These are phyloP conservation scores for Deroptyus accipitrinus DNA, from an alignment of 2,113 vertebrate genomes.

Conservation along the genomic window DNA sequence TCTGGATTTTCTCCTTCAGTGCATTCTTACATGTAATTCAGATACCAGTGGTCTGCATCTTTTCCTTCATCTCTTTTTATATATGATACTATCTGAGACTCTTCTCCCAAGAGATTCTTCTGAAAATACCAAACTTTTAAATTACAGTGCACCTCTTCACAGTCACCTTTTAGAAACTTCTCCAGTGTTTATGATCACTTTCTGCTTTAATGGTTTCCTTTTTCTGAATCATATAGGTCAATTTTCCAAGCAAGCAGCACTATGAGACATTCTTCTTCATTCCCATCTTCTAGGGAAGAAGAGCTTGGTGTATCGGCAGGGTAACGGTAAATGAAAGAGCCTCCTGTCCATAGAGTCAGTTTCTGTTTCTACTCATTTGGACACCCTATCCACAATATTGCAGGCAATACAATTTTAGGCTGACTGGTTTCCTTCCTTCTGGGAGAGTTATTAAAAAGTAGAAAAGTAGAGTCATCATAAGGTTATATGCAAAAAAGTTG, in stretches of 20 bases:
- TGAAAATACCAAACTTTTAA: not conserved
- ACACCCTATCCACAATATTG: not conserved
- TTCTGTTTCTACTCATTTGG: not conserved
- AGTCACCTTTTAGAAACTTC: not conserved
- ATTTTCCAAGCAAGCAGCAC: not conserved
- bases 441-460: not conserved
- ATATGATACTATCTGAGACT: not conserved
- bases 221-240: not conserved
- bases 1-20: not conserved
- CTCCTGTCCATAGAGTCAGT: not conserved
- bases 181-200: not conserved
- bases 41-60: not conserved
- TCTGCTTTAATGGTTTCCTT: not conserved
- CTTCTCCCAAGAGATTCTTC: not conserved
- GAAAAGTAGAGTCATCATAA: not conserved
- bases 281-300: not conserved
- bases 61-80: not conserved
- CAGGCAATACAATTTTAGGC: not conserved
- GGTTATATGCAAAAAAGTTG: not conserved
- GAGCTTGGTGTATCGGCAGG: not conserved
- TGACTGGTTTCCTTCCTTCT: not conserved
- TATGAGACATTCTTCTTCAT: not conserved
- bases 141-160: not conserved
- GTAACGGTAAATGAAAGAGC: not conserved
- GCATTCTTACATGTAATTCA: not conserved